A percentile compares a stretch with the other conserved stretches of the same genome.
Evolutionary conservation across 2,113 vertebrate species (phyloP).

Genomic region (Picathartes gymnocephalus): DNA sequence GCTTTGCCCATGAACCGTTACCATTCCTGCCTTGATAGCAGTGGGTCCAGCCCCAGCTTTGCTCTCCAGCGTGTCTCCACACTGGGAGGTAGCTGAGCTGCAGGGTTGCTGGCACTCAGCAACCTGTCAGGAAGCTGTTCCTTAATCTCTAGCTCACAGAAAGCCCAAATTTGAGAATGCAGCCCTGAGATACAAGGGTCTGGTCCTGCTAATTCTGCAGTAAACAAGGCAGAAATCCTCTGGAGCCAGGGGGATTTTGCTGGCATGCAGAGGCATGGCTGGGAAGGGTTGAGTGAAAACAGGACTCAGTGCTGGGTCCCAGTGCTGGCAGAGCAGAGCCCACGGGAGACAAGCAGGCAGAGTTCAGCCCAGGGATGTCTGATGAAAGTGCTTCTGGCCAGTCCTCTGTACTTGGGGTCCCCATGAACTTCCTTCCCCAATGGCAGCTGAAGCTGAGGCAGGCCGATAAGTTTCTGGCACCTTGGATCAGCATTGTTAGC

Average conservation of each 20-base stretch:
- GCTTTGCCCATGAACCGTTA: background rate
- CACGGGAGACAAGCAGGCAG: background rate
- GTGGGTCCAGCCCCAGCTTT: background rate
- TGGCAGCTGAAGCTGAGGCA: background rate
- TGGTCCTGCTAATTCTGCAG: background rate
- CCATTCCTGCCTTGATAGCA: background rate
- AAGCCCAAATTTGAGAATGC: background rate
- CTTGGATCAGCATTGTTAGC: conserved; percentile 11
- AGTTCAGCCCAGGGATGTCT: background rate
- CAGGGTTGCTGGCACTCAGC: background rate
- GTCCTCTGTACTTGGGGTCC: background rate
- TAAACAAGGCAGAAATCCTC: background rate
- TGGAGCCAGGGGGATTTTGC: background rate
- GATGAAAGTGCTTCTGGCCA: background rate
- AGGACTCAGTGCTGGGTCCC: background rate
- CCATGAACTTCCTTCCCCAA: background rate
- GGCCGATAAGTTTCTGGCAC: conserved; percentile 19
- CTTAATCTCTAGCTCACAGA: background rate
- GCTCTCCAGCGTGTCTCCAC: background rate
- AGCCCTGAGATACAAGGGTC: background rate
- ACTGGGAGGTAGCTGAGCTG: background rate
- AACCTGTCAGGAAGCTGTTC: background rate
- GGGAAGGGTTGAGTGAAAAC: background rate
- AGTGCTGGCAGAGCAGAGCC: background rate
- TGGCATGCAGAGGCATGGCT: background rate